Evolutionary conservation across 2,888 invertebrate genomes (phyloP).

Genomic region (Callinectes sapidus): DNA sequence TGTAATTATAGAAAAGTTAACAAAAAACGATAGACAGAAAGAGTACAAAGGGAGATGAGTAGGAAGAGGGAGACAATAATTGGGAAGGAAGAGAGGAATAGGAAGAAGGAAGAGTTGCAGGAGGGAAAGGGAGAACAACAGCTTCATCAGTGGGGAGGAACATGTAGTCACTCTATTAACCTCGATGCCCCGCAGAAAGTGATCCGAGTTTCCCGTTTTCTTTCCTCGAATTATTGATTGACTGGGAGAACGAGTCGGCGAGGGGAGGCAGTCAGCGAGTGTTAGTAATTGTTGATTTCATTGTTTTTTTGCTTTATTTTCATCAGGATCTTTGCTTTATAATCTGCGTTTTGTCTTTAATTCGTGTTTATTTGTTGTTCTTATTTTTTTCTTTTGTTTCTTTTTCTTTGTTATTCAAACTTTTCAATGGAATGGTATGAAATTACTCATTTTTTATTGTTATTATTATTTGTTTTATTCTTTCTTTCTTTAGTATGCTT

Average conservation of each 20-base stretch:
- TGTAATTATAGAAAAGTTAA: neutral
- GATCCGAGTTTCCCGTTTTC: neutral
- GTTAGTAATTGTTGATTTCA: no score
- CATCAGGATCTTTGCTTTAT: no score
- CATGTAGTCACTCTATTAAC: neutral
- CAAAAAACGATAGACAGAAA: neutral
- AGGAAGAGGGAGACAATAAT: neutral
- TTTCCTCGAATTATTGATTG: neutral
- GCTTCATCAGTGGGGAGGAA: neutral
- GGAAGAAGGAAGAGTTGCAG: neutral
- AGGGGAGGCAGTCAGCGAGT: no score
- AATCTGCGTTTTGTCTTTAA: no score
- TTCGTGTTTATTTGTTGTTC: no score
- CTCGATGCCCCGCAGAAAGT: neutral
- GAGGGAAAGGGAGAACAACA: neutral
- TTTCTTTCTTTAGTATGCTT: neutral
- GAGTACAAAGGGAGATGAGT: neutral
- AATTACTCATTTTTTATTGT: neutral
- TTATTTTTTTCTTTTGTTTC: neutral
- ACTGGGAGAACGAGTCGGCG: neutral
- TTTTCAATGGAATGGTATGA: neutral
- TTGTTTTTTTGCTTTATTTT: no score
- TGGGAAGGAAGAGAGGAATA: neutral
- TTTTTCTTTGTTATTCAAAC: no score
- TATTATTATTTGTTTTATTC: neutral